These are phyloP conservation scores for Variabilichromis moorii DNA, from an alignment of 2,113 vertebrate genomes.

Conservation along the genomic window DNA sequence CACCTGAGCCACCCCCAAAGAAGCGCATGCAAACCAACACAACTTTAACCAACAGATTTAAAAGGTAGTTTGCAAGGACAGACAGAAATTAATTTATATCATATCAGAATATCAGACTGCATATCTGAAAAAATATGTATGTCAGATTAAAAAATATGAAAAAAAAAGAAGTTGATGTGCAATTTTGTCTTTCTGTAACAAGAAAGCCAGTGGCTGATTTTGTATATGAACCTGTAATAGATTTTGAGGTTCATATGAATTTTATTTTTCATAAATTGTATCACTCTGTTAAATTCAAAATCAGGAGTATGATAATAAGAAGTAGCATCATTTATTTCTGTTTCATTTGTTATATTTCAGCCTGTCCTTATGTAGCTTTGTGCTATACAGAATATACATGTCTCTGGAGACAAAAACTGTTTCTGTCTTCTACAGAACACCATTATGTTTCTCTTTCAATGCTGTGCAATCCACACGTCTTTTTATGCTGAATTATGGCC, in stretches of 20 bases:
- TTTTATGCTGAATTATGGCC: not conserved
- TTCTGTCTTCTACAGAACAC: not conserved
- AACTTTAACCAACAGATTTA: not conserved
- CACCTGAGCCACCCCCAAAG: no score
- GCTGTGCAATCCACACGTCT: not conserved
- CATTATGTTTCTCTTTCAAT: not conserved
- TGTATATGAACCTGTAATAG: not conserved
- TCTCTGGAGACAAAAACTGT: not conserved
- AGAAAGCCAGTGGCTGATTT: not conserved
- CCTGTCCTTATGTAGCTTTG: not conserved
- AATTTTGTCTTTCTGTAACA: not conserved
- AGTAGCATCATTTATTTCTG: not conserved
- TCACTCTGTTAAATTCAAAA: not conserved
- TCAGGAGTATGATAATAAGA: not conserved
- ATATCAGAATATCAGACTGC: not conserved
- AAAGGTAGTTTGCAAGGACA: not conserved
- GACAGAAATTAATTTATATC: not conserved
- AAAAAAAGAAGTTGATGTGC: not conserved
- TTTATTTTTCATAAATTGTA: not conserved
- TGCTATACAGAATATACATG: not conserved
- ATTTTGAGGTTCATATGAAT: not conserved
- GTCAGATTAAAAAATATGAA: not conserved
- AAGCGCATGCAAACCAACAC: not conserved
- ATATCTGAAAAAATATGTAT: not conserved
- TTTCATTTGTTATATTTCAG: not conserved